Base-by-base conservation (phyloP, 2,888 invertebrate genomes). In the Tinea semifulvella region DNA sequence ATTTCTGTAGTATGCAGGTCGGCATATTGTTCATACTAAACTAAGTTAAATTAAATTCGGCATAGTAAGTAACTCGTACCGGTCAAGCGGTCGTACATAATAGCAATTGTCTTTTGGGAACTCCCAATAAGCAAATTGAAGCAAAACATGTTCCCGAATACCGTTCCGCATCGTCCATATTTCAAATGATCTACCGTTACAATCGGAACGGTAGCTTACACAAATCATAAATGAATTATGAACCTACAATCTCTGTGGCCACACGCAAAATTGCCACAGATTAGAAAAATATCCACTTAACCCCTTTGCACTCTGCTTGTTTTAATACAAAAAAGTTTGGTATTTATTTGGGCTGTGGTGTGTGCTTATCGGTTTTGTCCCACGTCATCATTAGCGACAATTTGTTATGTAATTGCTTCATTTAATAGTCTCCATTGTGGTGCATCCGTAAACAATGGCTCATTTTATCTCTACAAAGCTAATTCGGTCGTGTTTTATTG, bases 381-480 rank as follows among this genome's bases (percentile, higher is more conserved):
- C 18, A 2, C 17, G 36, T 36, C 36, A 36, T 36, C 36, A 36
- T 36, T 36, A 36, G 36, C 36, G 36, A 18, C 36, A 18, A 36
- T 36, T 36, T 36, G 36, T 36, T 36, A 16, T 36, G 36, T 36
- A 36, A 36, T 36, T 36, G 36, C 36, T 36, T 36, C 36, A 36
- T 36, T 36, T 36, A 36, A 36, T 18, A 18, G 36, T 18, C 36
- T 36, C 18, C 36, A 35, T 35, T 18, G 18, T 36, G 36, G 18
- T 36, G 11, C 16, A 36, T 18, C 18, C 16, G 17, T 17, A 36
- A 36, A 36, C 36, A 16, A 36, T 18, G 36, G 10, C 2, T 18
- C 8, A 22, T 22, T 5, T 22, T 22, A 7, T 22, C 5, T n/a
- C n/a, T n/a, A n/a, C n/a, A n/a, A n/a, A n/a, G n/a, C n/a, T n/a